Base-by-base conservation (phyloP, 2,113 vertebrate species). In the Campylorhamphus procurvoides region DNA sequence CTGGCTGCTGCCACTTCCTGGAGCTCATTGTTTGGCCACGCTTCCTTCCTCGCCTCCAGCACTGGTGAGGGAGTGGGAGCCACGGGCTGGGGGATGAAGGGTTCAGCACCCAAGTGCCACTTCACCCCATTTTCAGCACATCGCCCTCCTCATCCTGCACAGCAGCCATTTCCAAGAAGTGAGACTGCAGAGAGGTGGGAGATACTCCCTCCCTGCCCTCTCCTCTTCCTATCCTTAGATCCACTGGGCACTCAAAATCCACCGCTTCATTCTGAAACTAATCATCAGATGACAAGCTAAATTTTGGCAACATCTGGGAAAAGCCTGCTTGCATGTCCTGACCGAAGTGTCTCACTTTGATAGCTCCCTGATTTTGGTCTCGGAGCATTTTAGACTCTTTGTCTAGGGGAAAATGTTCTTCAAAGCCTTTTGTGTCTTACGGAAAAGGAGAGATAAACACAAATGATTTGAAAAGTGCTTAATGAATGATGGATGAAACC, bases 1-100 rank as follows among this genome's bases (percentile, higher is more conserved):
- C 59, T 3, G 31, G 66, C 35, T 56, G 19, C 35, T 2, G 3
- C 42, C 0, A 0, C 74, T 93, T 96, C 93, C 95, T 47, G 60
- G 7, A 37, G 74, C 31, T 84, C 73, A 76, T 91, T 91, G 91
- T 94, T 81, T 6, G 3, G 17, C 73, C 8, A 1, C 0, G 1
- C 49, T 96, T 94, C 96, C 94, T 95, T 95, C 95, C 88, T 81
- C 8, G 22, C 53, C 0, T 22, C 42, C 49, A 6, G 3, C 29
- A 27, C n/a, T 0, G 1, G 5, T 1, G 3, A 55, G 39, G 35
- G 40, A 86, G 20, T 1, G 11, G 72, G 46, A 66, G 67, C 15
- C 31, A 35, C 18, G 1, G 2, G 28, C 67, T 55, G 53, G 18
- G 24, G 39, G 39, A 35, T 44, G 68, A 60, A 46, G 58, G 58